Evolutionary conservation across 92 coral and sea anemone genomes (phyloP), one percentile per base, ranked within the genome.

Genomic region (Epizoanthus scotinus): DNA sequence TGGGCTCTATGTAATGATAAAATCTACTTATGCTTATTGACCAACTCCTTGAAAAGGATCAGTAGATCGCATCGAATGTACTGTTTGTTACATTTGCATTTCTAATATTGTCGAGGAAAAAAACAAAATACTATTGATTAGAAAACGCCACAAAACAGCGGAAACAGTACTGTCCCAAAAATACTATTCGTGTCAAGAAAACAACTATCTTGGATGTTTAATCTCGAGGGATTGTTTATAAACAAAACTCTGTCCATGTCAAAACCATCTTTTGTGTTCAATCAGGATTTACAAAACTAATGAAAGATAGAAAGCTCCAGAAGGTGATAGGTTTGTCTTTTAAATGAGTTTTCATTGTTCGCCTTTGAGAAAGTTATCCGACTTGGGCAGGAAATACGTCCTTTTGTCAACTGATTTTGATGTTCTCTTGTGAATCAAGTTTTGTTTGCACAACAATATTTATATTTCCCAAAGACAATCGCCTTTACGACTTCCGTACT

Each of bases 371-470:
- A 64, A 25, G 4, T 60, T 50, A 40, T 40, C 42, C 31, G 56
- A 53, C 74, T 69, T 22, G 49, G 54, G 58, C 63, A 56, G 79
- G 79, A 73, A 73, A 73, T 54, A 63, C 56, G 13, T 26, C 7
- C 47, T 59, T 40, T 21, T 40, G 54, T 75, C 36, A 40, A 75
- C 38, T 36, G 26, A 74, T 9, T 21, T 21, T 58, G 60, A 31
- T 29, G 15, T 6, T 58, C 55, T 38, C 66, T 38, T 13, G 55
- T 75, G 68, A 59, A 24, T 73, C 79, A 8, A 54, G 47, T 15
- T 47, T 55, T 56, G 79, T 73, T 73, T 73, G 65, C 7, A 14
- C 68, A 75, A 49, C 81, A 58, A 59, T 75, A 59, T 75, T 75
- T 75, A 22, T 59, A 58, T 60, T 75, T 59, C 59, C 61, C 25